Percentiles rank a stretch among this genome's conserved stretches.
Conservation (phyloP, 2,113 vertebrate genomes). For the Hypanus sabinus region DNA sequence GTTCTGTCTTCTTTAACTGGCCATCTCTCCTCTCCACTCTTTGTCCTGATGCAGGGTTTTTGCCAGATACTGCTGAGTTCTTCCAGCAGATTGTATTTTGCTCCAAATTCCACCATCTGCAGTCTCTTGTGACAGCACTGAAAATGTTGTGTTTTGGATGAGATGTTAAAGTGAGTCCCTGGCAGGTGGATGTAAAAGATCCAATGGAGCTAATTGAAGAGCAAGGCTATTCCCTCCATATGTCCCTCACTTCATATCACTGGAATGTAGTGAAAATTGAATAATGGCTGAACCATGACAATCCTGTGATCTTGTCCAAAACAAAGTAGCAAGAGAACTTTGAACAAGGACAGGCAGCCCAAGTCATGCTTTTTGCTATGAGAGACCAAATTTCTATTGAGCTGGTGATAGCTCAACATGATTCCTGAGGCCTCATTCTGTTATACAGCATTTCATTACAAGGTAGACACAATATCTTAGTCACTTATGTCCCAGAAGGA, state of each 20-base stretch:
- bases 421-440: no score
- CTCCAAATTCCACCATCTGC: no score
- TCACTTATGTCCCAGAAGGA: no score
- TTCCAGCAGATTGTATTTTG: no score
- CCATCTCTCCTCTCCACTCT: no score
- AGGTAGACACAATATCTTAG: no score
- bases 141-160: background rate
- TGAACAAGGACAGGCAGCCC: background rate
- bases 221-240: no score
- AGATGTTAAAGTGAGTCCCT: background rate
- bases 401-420: background rate
- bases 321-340: background rate
- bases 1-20: no score
- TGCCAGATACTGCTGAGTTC: no score
- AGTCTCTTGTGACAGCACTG: background rate
- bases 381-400: background rate
- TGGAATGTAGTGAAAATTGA: no score
- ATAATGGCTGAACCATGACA: background rate
- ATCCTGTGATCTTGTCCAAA: background rate
- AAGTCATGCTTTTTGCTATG: background rate
- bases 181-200: background rate
- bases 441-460: no score
- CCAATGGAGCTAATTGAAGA: background rate
- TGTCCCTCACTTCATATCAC: background rate
- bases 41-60: no score